phyloP scores from a whole-genome alignment of 2,113 vertebrate species.

The Sturnira hondurensis region DNA sequence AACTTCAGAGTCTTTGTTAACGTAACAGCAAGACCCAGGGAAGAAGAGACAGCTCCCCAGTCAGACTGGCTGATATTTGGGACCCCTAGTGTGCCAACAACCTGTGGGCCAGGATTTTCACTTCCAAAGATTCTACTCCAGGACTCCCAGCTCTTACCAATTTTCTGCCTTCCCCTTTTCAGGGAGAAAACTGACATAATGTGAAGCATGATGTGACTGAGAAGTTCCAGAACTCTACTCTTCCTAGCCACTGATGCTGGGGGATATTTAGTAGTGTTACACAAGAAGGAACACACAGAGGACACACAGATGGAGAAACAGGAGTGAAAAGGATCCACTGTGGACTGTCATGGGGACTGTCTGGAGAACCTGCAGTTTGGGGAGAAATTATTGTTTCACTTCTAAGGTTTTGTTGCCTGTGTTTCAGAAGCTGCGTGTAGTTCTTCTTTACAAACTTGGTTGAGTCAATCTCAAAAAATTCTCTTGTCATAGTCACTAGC shows the following conservation, averaged over 20 bases:
- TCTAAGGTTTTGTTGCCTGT: background rate
- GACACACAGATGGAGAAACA: background rate
- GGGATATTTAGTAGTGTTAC: background rate
- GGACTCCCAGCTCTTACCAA: background rate
- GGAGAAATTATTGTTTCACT: background rate
- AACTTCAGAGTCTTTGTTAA: background rate
- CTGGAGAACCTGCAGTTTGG: background rate
- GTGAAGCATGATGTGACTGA: background rate
- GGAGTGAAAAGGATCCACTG: no score
- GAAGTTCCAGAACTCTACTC: background rate
- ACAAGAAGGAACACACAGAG: background rate
- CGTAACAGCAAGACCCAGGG: background rate
- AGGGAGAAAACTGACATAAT: background rate
- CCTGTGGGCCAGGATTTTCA: background rate
- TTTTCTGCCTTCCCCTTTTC: background rate
- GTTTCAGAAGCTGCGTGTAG: background rate
- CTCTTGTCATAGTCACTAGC: background rate
- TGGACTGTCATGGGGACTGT: no score
- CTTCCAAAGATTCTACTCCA: background rate
- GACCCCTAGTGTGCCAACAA: background rate
- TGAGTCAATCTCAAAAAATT: background rate
- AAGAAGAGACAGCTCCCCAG: background rate
- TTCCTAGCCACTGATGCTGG: background rate
- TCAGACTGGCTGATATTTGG: background rate
- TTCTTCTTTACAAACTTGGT: conserved; percentile 11